These are phyloP conservation scores for Pristionchus entomophagus DNA, from an alignment of 2,888 invertebrate genomes.

Conservation along the genomic window DNA sequence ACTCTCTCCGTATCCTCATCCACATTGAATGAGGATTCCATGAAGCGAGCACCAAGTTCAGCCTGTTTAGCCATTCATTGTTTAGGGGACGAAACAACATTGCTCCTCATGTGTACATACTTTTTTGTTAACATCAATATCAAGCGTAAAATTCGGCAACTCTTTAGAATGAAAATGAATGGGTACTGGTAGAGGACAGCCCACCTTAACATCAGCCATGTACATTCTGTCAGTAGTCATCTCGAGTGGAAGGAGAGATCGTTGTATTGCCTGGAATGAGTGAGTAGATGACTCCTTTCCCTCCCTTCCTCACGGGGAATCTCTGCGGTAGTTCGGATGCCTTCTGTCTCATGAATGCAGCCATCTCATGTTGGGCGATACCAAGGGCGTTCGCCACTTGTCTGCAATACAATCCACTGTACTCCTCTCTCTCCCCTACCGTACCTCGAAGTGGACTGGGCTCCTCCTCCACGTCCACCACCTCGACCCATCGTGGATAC, in stretches of 20 bases:
- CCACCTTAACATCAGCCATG: slow-evolving; percentile 66
- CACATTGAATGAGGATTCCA: slow-evolving; percentile 68
- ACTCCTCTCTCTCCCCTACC: neutral
- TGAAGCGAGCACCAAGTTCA: slow-evolving; percentile 61
- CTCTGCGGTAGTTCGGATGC: slow-evolving; percentile 65
- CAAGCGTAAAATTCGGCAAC: too few species aligned
- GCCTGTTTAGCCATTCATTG: too few species aligned
- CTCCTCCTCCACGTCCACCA: slow-evolving; percentile 24
- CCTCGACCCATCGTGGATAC: slow-evolving; percentile 39
- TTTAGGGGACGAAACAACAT: neutral
- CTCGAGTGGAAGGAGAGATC: slow-evolving; percentile 60
- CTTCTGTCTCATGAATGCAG: slow-evolving; percentile 53
- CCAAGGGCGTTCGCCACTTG: slow-evolving; percentile 71
- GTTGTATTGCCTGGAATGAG: slow-evolving; percentile 59
- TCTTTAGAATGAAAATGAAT: too few species aligned
- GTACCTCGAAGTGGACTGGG: slow-evolving; percentile 29
- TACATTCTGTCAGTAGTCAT: slow-evolving; percentile 63
- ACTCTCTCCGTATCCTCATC: slow-evolving; percentile 57
- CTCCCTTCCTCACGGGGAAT: slow-evolving; percentile 65
- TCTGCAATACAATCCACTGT: slow-evolving; percentile 48
- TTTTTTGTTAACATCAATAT: too few species aligned
- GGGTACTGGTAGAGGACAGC: neutral
- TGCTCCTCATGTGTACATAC: too few species aligned
- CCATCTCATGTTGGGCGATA: slow-evolving; percentile 71
- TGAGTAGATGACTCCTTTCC: neutral